A percentile compares a stretch with the other conserved stretches of the same genome.
Evolutionary conservation across 2,113 vertebrate genomes (phyloP).

Genomic region (Condylura cristata): DNA sequence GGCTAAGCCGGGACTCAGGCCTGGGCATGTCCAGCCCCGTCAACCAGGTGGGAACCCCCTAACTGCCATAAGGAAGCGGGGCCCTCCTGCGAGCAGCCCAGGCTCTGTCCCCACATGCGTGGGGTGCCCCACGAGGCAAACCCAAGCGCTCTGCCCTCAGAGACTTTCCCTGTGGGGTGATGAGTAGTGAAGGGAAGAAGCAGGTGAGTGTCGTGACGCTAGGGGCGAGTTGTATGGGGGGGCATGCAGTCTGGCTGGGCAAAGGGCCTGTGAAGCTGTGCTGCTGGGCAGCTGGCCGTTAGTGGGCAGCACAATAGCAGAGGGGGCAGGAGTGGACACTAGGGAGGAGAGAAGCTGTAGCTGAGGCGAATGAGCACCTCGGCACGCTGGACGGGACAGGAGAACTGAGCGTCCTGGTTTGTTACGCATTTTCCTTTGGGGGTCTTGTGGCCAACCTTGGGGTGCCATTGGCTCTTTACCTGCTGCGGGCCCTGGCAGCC

Average conservation of each 20-base stretch:
- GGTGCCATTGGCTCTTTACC: accelerated
- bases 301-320: background rate
- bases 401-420: background rate
- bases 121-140: background rate
- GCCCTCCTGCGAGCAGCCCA: accelerated
- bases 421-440: background rate
- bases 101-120: background rate
- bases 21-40: background rate
- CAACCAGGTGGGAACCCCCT: background rate
- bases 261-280: background rate
- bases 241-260: accelerated
- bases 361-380: background rate
- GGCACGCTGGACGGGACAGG: background rate
- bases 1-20: no score
- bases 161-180: accelerated
- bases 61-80: background rate
- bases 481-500: background rate
- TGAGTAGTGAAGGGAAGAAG: accelerated
- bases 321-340: background rate
- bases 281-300: background rate
- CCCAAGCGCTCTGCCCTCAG: accelerated
- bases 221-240: background rate
- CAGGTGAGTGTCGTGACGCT: background rate
- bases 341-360: background rate
- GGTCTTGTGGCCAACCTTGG: background rate